Percentiles rank a stretch among this genome's conserved stretches.
Evolutionary conservation across 2,797 vertebrate species (phyloP).

Genomic region (Notoglanidium macrostoma): DNA sequence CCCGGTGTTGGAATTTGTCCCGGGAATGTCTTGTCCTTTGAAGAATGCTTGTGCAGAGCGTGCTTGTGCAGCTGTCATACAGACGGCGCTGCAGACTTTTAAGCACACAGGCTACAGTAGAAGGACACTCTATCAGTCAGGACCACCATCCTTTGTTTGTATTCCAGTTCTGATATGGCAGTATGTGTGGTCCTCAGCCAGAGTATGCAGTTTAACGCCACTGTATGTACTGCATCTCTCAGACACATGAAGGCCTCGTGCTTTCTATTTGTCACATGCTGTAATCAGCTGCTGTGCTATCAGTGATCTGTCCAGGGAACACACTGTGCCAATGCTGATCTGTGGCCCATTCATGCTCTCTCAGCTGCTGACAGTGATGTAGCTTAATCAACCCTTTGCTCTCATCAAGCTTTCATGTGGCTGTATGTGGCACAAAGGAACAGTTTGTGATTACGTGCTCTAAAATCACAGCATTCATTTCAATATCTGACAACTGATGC

Average conservation of each 20-base stretch:
- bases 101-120: neutral
- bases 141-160: conserved; percentile 21
- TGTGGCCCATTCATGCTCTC: conserved; percentile 19
- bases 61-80: conserved; percentile 21
- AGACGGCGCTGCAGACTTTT: conserved; percentile 18
- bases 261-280: conserved; percentile 28
- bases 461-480: conserved; percentile 1
- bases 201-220: conserved; percentile 12
- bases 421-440: neutral
- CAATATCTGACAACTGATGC: neutral
- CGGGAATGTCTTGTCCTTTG: conserved; percentile 17
- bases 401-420: conserved; percentile 21
- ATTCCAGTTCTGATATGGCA: neutral
- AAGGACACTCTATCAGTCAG: conserved; percentile 10
- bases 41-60: neutral
- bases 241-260: conserved; percentile 33
- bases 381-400: conserved; percentile 7
- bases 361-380: neutral
- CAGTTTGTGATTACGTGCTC: conserved; percentile 13
- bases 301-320: conserved; percentile 32
- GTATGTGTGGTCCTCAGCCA: neutral
- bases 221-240: neutral
- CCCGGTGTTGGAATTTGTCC: neutral
- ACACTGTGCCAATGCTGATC: conserved; percentile 27
- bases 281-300: conserved; percentile 36